A percentile compares a stretch with the other conserved stretches of the same genome.
phyloP scores from a whole-genome alignment of 2,888 invertebrate species.

The Ophioninae sp. region DNA sequence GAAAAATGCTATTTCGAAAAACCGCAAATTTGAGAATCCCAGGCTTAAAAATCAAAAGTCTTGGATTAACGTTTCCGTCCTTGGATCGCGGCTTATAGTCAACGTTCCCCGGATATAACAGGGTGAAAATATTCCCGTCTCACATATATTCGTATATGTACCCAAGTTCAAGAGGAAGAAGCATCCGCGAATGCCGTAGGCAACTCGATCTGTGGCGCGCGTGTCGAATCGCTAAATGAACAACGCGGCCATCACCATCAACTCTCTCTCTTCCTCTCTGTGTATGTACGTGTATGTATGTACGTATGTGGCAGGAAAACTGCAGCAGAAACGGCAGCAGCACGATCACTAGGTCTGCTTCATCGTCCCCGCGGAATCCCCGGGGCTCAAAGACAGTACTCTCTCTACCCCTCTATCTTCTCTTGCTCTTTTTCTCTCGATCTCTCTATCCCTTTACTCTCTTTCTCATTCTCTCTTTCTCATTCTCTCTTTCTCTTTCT shows the following conservation, averaged over 20 bases:
- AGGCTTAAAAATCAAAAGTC: neutral
- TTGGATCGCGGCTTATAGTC: neutral
- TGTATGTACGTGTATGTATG: neutral
- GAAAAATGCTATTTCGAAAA: no score
- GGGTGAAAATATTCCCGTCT: neutral
- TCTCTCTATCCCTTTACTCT: conserved; percentile 7
- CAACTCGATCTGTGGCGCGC: conserved; percentile 65
- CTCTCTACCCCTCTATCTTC: conserved; percentile 19
- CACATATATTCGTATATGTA: neutral
- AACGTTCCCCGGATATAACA: neutral
- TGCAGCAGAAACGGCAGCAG: conserved; percentile 31
- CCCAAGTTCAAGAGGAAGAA: conserved; percentile 41
- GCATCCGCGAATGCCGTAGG: conserved; percentile 62
- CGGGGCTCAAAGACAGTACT: conserved; percentile 18
- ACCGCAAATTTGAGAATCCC: no score
- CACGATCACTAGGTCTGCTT: conserved; percentile 19
- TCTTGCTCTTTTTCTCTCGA: conserved; percentile 27
- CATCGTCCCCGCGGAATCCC: conserved; percentile 28
- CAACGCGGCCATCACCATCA: conserved; percentile 66
- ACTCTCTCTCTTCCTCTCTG: conserved; percentile 3
- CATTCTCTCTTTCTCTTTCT: conserved; percentile 15
- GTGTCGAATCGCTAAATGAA: conserved; percentile 74
- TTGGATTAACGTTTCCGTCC: neutral
- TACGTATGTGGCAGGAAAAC: conserved; percentile 12
- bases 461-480: conserved; percentile 31